Percentiles rank a stretch among this genome's conserved stretches.
Evolutionary conservation across 2,113 vertebrate species (phyloP).

Genomic region (Miniopterus natalensis): DNA sequence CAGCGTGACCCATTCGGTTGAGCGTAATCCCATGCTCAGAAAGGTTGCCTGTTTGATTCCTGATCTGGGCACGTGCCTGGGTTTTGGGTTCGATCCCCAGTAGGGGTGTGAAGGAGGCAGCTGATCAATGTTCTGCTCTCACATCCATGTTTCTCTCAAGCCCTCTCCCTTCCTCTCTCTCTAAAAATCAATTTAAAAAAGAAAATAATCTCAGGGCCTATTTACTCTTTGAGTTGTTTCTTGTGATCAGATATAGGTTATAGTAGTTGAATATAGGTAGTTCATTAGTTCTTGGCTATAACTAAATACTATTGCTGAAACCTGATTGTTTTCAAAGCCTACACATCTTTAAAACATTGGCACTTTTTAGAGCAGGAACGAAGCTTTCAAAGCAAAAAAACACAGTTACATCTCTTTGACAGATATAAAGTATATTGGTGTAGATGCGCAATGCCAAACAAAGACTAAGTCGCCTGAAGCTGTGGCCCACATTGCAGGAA

Average conservation of each 20-base stretch:
- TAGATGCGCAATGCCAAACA: background rate
- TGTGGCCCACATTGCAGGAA: background rate
- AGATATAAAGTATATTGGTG: background rate
- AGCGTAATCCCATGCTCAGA: too few relatives aligned
- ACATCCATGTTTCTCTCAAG: too few relatives aligned
- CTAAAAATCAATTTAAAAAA: too few relatives aligned
- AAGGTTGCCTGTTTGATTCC: too few relatives aligned
- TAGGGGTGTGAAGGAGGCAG: too few relatives aligned
- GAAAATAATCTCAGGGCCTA: background rate
- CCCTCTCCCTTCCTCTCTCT: too few relatives aligned
- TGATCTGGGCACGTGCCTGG: too few relatives aligned
- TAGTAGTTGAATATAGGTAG: background rate
- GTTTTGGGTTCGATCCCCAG: too few relatives aligned
- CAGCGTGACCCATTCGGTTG: too few relatives aligned
- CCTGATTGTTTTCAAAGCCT: background rate
- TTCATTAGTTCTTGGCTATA: background rate
- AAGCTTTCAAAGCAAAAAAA: background rate
- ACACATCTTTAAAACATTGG: background rate
- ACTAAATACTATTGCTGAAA: constrained; percentile 9
- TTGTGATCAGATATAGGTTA: background rate
- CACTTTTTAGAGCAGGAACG: background rate
- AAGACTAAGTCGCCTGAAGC: background rate
- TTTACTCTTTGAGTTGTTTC: constrained; percentile 9
- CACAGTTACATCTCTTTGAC: background rate
- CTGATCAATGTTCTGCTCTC: too few relatives aligned